Evolutionary conservation across 2,888 invertebrate genomes (phyloP).

Genomic region (Pseudeuparius sepicola): DNA sequence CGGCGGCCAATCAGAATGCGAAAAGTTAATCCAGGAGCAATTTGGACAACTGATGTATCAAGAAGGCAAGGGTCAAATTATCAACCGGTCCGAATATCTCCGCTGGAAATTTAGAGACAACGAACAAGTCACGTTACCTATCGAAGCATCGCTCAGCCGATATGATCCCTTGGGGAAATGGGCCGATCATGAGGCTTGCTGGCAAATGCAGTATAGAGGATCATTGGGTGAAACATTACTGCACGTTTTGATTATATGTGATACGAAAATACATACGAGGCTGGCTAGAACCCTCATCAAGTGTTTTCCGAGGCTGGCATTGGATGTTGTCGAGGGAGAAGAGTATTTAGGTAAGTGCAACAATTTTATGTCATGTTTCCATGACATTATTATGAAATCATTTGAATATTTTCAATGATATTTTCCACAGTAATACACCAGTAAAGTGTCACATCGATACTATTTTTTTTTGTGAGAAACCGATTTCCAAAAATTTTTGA

Average conservation of each 20-base stretch:
- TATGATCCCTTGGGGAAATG: slow-evolving; percentile 83
- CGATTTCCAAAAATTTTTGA: too few species aligned
- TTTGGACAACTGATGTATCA: slow-evolving; percentile 83
- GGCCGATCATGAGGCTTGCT: slow-evolving; percentile 88
- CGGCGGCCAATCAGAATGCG: slow-evolving; percentile 75
- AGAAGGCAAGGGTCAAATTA: slow-evolving; percentile 72
- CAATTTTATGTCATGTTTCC: too few species aligned
- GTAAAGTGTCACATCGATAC: too few species aligned
- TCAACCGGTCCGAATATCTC: slow-evolving; percentile 79
- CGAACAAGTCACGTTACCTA: slow-evolving; percentile 75
- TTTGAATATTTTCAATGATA: too few species aligned
- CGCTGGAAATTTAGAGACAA: slow-evolving; percentile 85
- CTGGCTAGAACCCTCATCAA: slow-evolving; percentile 83
- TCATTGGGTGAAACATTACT: slow-evolving; percentile 90
- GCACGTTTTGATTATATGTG: slow-evolving; percentile 91
- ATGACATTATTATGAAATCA: too few species aligned
- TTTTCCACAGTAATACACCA: too few species aligned
- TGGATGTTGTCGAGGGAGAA: slow-evolving; percentile 95
- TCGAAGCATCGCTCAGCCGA: slow-evolving; percentile 73
- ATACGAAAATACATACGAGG: slow-evolving; percentile 70
- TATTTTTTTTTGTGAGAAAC: too few species aligned
- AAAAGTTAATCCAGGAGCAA: slow-evolving; percentile 74
- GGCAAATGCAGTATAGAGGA: slow-evolving; percentile 95
- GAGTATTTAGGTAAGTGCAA: slow-evolving; percentile 66
- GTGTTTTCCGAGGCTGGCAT: slow-evolving; percentile 80